phyloP scores from a whole-genome alignment of 2,888 invertebrate species.

The Patella pellucida region DNA sequence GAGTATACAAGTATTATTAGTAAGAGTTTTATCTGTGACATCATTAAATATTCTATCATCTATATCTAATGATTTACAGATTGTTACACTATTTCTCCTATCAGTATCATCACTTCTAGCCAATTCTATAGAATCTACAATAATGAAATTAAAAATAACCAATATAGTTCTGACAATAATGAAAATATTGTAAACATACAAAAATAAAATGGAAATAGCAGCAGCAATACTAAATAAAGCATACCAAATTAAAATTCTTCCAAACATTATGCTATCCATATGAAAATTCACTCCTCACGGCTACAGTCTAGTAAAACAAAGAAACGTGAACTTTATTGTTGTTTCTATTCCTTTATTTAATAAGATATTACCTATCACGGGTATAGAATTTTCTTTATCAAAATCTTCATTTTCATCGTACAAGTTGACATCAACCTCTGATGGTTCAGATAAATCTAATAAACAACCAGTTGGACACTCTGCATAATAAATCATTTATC shows the following conservation, averaged over 20 bases:
- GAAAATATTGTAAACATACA: background rate
- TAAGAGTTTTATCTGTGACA: constrained; percentile 19
- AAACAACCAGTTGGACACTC: constrained; percentile 22
- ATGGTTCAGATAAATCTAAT: constrained; percentile 23
- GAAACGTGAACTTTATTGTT: no score
- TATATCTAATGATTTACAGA: background rate
- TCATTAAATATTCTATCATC: constrained; percentile 27
- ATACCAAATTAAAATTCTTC: no score
- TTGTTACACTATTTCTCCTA: constrained; percentile 14
- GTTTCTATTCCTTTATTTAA: no score
- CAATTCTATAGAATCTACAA: constrained; percentile 30
- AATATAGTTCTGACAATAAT: background rate
- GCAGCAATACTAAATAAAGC: no score
- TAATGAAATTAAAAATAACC: no score
- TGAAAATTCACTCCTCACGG: no score
- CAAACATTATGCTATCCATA: no score
- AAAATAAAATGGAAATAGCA: background rate
- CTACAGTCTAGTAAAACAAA: no score
- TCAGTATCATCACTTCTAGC: constrained; percentile 19
- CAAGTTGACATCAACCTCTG: background rate
- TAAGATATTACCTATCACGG: no score
- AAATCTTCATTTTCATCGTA: background rate
- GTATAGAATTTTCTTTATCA: constrained; percentile 19
- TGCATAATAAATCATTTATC: background rate
- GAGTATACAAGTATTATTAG: background rate